Evolutionary conservation across 2,113 vertebrate genomes (phyloP).

Genomic region (Ageneiosus marmoratus): DNA sequence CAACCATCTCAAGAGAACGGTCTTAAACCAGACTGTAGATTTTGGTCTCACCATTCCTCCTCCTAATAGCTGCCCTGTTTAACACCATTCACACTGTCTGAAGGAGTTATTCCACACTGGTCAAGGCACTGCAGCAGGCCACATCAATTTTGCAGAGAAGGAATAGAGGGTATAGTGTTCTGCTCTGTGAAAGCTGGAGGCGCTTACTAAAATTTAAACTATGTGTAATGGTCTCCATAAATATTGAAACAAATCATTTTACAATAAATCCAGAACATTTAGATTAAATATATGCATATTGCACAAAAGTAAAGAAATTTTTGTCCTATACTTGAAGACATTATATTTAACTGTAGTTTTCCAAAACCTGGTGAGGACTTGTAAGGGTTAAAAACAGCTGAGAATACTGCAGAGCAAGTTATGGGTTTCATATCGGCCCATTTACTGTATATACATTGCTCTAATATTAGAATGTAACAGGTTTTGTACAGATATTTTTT

Average conservation of each 20-base stretch:
- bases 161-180: conserved; percentile 37
- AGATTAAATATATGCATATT: neutral
- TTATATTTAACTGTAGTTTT: neutral
- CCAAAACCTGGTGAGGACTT: neutral
- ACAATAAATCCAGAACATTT: neutral
- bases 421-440: neutral
- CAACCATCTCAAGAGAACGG: conserved; percentile 65
- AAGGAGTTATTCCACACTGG: conserved; percentile 33
- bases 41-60: conserved; percentile 62
- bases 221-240: conserved; percentile 2
- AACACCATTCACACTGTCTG: conserved; percentile 52
- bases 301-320: neutral
- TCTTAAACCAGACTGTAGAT: conserved; percentile 64
- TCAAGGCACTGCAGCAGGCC: conserved; percentile 40
- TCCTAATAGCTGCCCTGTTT: conserved; percentile 63
- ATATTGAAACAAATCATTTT: neutral
- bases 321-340: neutral
- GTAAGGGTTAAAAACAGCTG: neutral
- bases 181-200: conserved; percentile 11
- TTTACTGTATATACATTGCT: neutral
- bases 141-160: conserved; percentile 35
- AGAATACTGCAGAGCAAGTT: neutral
- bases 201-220: conserved; percentile 12
- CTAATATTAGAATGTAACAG: neutral
- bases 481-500: neutral